phyloP scores from a whole-genome alignment of 2,113 vertebrate species.

The Falco punctatus region DNA sequence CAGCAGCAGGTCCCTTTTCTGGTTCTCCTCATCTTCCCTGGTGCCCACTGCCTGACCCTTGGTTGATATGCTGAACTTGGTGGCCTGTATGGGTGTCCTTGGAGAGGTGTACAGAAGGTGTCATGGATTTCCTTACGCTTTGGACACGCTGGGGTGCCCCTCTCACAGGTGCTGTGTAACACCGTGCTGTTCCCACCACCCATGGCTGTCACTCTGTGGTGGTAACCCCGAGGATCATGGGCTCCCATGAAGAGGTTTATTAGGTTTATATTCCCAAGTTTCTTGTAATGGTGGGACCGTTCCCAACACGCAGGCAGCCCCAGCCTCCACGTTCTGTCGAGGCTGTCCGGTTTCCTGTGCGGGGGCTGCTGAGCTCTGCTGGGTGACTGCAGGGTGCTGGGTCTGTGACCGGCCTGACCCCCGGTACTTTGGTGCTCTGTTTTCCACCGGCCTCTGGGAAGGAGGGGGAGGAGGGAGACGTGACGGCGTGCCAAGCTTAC shows the following conservation, averaged over 20 bases:
- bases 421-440: not conserved
- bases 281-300: not conserved
- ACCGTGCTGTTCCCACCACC: not conserved
- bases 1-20: not conserved
- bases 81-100: not conserved
- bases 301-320: fast-evolving
- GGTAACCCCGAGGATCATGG: not conserved
- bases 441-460: not conserved
- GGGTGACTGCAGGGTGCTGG: fast-evolving
- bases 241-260: not conserved
- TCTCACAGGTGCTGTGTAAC: fast-evolving
- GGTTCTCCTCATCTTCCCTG: not conserved
- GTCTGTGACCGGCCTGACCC: fast-evolving
- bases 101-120: not conserved
- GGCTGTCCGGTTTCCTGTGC: fast-evolving
- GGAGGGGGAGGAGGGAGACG: not conserved
- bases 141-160: fast-evolving
- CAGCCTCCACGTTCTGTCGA: not conserved
- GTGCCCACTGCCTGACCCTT: not conserved
- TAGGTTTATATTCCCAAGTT: not conserved
- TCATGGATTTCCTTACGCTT: not conserved
- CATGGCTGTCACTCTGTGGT: fast-evolving
- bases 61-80: not conserved
- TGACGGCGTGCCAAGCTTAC: not conserved
- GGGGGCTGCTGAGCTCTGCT: not conserved